A percentile compares a stretch with the other conserved stretches of the same genome.
Conservation (phyloP, 2,797 vertebrate genomes). For the Rhinella marina region DNA sequence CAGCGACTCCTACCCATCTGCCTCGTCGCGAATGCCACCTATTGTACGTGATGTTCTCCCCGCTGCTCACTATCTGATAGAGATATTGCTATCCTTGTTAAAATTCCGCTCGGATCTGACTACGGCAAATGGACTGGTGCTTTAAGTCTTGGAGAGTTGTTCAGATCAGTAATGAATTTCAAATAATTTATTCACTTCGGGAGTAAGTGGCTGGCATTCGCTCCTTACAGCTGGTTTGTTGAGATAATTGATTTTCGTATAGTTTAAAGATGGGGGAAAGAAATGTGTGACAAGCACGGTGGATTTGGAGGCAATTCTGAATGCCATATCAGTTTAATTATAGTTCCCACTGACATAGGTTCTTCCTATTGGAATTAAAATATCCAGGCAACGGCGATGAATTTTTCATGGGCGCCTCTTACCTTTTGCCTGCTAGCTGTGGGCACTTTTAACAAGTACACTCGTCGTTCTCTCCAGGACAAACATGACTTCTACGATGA, state of each 20-base stretch:
- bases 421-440: slow-evolving; percentile 74
- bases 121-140: slow-evolving; percentile 70
- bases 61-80: slow-evolving; percentile 63
- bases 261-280: slow-evolving; percentile 85
- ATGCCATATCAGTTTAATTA: slow-evolving; percentile 84
- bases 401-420: slow-evolving; percentile 80
- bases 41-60: slow-evolving; percentile 79
- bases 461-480: slow-evolving; percentile 75
- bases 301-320: slow-evolving; percentile 73
- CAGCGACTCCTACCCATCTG: slow-evolving; percentile 44
- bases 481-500: slow-evolving; percentile 79
- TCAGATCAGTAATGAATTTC: slow-evolving; percentile 90
- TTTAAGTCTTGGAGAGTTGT: slow-evolving; percentile 82
- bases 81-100: slow-evolving; percentile 77
- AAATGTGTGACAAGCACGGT: slow-evolving; percentile 77
- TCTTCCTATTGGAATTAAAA: slow-evolving; percentile 83
- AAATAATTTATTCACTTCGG: slow-evolving; percentile 94
- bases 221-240: slow-evolving; percentile 91
- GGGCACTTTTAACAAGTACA: slow-evolving; percentile 77
- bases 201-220: slow-evolving; percentile 87
- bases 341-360: slow-evolving; percentile 77
- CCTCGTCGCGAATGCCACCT: slow-evolving; percentile 64
- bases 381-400: slow-evolving; percentile 78
- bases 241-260: slow-evolving; percentile 97
- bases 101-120: slow-evolving; percentile 78